Evolutionary conservation across 2,888 invertebrate species (phyloP), one percentile per base, ranked within the genome.

Genomic region (Pedicia rivosa): DNA sequence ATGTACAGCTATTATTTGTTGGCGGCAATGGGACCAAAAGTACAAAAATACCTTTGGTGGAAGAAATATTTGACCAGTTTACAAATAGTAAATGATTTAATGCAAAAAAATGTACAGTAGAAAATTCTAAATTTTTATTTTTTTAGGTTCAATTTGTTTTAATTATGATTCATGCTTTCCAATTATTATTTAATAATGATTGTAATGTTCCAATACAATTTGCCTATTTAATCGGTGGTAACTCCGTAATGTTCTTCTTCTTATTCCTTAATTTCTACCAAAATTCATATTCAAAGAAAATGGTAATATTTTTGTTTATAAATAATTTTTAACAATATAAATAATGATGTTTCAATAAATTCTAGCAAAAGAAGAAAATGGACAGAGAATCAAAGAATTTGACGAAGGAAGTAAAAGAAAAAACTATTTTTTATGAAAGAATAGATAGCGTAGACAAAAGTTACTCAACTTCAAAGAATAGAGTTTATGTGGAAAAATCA

Each of bases 1-100:
- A 94, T 94, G 94, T 94, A 94, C 64, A 71, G 78, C 1, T 94
- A 94, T 60, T 91, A 91, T 51, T 62, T 92, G 55, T 61, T 92
- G 48, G 80, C 92, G 2, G 92, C 91, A 1, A 66, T 92, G 45
- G 94, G 94, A 15, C 91, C 91, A 1, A 67, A 70, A 41, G 71
- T 87, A 42, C 84, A 86, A 58, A 79, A 78, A 51, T 92, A 79
- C 58, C 69, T 92, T 37, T 92, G 91, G 91, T 92, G 92, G 91
- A 92, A 92, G 68, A 86, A 80, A 53, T 90, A 92, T 57, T 69
- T 94, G 53, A 92, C 92, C 8, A 71, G 77, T 7, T 63, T 92
- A 48, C 92, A 94, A 64, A 91, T 94, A 78, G 74, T 87, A 24
- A 5, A 10, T 24, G 3, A 7, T 63, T 59, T 57, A n/a, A n/a